Evolutionary conservation across 2,113 vertebrate genomes (phyloP).

Genomic region (Eptesicus fuscus): DNA sequence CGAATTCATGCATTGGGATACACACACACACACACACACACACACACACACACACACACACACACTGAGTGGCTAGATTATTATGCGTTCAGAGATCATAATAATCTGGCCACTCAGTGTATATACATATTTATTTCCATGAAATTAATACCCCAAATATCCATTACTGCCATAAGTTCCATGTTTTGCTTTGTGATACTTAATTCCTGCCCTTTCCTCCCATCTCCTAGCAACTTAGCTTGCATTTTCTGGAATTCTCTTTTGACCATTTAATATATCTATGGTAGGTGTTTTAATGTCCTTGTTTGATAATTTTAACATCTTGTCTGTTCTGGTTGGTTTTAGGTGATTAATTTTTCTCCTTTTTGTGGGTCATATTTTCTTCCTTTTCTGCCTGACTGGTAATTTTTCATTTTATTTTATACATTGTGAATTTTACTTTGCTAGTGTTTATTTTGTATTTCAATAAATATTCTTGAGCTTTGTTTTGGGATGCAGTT

Average conservation of each 20-base stretch:
- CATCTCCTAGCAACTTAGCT: not conserved
- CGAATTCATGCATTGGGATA: no score
- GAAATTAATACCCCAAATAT: not conserved
- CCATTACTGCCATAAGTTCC: not conserved
- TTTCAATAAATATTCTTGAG: not conserved
- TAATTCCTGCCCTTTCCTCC: not conserved
- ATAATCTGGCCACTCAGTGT: no score
- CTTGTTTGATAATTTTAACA: not conserved
- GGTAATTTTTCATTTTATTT: not conserved
- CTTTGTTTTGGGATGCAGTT: not conserved
- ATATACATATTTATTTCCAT: not conserved
- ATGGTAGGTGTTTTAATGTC: not conserved
- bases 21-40: no score
- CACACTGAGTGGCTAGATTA: no score
- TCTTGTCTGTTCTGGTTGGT: not conserved
- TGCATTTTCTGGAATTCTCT: not conserved
- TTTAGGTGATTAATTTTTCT: not conserved
- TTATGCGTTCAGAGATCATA: no score
- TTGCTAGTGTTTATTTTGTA: not conserved
- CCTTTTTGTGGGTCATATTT: not conserved
- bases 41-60: no score
- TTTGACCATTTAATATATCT: not conserved
- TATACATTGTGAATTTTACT: not conserved
- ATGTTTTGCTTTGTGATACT: not conserved
- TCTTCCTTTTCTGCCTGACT: not conserved